These are phyloP conservation scores for Ceratoteleas bidentatus DNA, from an alignment of 1,140 invertebrate genomes.

Conservation along the genomic window DNA sequence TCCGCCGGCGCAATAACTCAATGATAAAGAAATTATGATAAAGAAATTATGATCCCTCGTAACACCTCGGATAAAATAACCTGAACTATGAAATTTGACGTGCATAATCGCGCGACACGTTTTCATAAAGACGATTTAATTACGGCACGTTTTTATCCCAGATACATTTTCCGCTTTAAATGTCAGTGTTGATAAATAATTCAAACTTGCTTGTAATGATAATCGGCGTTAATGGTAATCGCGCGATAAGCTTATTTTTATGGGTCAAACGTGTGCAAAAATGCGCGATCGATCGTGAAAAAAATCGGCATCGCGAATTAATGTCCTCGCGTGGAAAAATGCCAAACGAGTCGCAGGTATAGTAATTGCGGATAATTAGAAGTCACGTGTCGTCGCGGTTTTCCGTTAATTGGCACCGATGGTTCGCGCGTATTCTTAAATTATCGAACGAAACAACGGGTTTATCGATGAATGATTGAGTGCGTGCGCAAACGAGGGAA, in stretches of 20 bases:
- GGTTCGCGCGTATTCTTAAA: constrained; percentile 26
- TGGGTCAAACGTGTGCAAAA: constrained; percentile 17
- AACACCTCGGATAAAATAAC: neutral
- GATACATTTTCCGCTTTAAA: neutral
- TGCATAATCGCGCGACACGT: constrained; percentile 8
- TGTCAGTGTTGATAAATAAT: constrained; percentile 15
- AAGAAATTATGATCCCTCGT: neutral
- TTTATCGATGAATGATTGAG: constrained; percentile 26
- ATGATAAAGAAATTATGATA: neutral
- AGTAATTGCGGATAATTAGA: constrained; percentile 32
- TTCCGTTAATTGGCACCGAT: constrained; percentile 28
- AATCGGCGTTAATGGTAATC: no score
- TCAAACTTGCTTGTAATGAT: neutral
- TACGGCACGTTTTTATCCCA: neutral
- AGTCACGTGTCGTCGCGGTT: constrained; percentile 37
- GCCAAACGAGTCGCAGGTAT: constrained; percentile 20
- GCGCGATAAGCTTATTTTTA: constrained; percentile 16
- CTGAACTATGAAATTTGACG: constrained; percentile 4
- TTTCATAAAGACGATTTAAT: neutral
- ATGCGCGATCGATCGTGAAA: neutral
- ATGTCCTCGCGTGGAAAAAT: constrained; percentile 24
- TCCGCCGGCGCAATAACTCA: neutral
- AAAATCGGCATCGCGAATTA: constrained; percentile 8
- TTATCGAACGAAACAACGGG: constrained; percentile 16
- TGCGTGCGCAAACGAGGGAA: constrained; percentile 16